A percentile compares a stretch with the other conserved stretches of the same genome.
phyloP scores from a whole-genome alignment of 2,888 invertebrate species.

The Gortyna flavago region DNA sequence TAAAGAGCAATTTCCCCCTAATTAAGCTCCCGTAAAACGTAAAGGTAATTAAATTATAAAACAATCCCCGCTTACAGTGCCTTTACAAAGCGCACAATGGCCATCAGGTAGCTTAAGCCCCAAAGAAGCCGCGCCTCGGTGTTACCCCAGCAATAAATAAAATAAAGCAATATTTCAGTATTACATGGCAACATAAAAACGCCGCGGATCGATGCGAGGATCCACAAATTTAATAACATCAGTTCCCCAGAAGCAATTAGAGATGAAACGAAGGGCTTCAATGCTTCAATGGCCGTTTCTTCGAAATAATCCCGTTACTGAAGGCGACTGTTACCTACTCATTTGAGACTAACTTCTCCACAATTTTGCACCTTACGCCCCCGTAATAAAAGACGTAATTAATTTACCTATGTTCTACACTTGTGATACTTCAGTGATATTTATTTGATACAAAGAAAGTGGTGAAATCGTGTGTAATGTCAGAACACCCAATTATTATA shows the following conservation, averaged over 20 bases:
- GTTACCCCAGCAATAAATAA: constrained; percentile 62
- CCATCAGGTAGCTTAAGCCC: constrained; percentile 45
- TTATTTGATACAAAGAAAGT: constrained; percentile 61
- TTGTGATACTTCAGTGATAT: constrained; percentile 41
- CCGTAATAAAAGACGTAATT: constrained; percentile 29
- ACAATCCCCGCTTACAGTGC: constrained; percentile 37
- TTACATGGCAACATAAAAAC: constrained; percentile 61
- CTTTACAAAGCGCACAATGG: constrained; percentile 33
- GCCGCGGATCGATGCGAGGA: constrained; percentile 63
- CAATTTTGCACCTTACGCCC: constrained; percentile 61
- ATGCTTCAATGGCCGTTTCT: constrained; percentile 73
- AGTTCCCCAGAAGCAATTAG: constrained; percentile 80
- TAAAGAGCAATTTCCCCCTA: neutral
- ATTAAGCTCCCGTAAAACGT: constrained; percentile 34
- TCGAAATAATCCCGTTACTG: constrained; percentile 68
- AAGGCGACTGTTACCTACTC: constrained; percentile 48
- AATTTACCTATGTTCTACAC: constrained; percentile 48
- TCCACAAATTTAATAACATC: constrained; percentile 71
- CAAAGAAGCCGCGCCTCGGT: constrained; percentile 47
- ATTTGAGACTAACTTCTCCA: constrained; percentile 29
- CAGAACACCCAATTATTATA: constrained; percentile 59
- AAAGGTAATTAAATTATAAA: constrained; percentile 42
- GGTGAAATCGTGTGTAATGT: constrained; percentile 59
- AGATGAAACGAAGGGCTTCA: constrained; percentile 75
- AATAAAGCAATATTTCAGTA: constrained; percentile 63